Evolutionary conservation across 2,888 invertebrate genomes (phyloP).

Genomic region (Pediacus dermestoides): DNA sequence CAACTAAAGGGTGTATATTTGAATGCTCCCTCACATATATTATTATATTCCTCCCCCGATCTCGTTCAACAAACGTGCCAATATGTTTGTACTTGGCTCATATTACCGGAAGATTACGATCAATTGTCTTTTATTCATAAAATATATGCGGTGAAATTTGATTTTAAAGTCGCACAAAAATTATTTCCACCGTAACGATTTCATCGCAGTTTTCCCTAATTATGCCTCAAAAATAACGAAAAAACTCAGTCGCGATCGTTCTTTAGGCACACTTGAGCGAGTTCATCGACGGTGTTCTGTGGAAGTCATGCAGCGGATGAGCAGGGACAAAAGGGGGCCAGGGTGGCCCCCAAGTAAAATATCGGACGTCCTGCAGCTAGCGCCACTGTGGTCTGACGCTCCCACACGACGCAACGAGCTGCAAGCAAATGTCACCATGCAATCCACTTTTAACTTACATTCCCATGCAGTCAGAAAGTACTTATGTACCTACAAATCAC

Average conservation of each 20-base stretch:
- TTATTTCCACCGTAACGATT: too few species aligned
- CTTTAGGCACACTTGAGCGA: too few species aligned
- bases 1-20: conserved; percentile 31
- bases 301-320: too few species aligned
- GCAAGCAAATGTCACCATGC: conserved; percentile 17
- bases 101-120: conserved; percentile 83
- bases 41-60: neutral
- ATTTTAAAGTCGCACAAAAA: too few species aligned
- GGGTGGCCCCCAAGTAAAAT: conserved; percentile 20
- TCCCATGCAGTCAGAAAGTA: too few species aligned
- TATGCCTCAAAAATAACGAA: too few species aligned
- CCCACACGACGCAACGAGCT: conserved; percentile 41
- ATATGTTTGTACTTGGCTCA: conserved; percentile 52
- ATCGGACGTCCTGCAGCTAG: conserved; percentile 25
- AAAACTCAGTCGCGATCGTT: too few species aligned
- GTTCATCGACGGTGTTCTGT: too few species aligned
- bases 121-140: conserved; percentile 34
- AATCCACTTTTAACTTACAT: conserved; percentile 18
- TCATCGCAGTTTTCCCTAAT: too few species aligned
- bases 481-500: too few species aligned
- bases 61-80: conserved; percentile 4
- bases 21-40: conserved; percentile 25
- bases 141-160: too few species aligned
- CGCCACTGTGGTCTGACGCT: conserved; percentile 36
- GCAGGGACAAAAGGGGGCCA: conserved; percentile 27